A percentile compares a stretch with the other conserved stretches of the same genome.
phyloP scores from a whole-genome alignment of 2,888 invertebrate species.

The Odontothrips loti region DNA sequence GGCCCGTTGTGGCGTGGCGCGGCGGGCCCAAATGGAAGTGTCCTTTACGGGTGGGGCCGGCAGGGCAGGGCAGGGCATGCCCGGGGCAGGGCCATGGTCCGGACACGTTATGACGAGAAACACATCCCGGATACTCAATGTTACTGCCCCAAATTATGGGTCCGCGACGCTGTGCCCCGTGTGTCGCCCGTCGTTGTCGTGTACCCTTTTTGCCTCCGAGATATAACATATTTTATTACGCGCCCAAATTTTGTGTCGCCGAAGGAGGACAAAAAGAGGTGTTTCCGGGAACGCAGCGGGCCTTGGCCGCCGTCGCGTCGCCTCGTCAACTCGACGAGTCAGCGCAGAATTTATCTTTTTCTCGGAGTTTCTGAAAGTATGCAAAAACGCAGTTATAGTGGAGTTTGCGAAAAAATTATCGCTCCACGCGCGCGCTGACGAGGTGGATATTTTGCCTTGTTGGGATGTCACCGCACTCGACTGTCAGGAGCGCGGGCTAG shows the following conservation, averaged over 20 bases:
- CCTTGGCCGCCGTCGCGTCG: no score
- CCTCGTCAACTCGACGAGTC: no score
- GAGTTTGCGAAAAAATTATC: no score
- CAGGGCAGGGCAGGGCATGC: neutral
- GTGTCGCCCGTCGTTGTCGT: neutral
- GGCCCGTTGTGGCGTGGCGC: neutral
- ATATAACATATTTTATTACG: neutral
- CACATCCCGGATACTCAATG: slow-evolving; percentile 19
- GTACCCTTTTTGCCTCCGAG: no score
- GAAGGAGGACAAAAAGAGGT: neutral
- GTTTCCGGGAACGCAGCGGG: neutral
- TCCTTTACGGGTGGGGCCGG: slow-evolving; percentile 3
- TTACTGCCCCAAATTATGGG: slow-evolving; percentile 26
- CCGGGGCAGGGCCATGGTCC: neutral
- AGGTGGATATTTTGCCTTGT: no score
- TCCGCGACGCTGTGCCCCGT: neutral
- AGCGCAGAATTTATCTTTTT: no score
- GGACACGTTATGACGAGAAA: slow-evolving; percentile 23
- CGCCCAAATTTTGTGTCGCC: slow-evolving; percentile 1
- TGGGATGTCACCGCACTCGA: no score
- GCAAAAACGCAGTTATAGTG: no score
- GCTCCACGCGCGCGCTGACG: no score
- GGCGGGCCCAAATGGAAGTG: neutral
- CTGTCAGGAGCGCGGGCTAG: no score
- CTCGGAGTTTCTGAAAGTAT: no score